Evolutionary conservation across 1,140 invertebrate species (phyloP).

Genomic region (Lethrus apterus): DNA sequence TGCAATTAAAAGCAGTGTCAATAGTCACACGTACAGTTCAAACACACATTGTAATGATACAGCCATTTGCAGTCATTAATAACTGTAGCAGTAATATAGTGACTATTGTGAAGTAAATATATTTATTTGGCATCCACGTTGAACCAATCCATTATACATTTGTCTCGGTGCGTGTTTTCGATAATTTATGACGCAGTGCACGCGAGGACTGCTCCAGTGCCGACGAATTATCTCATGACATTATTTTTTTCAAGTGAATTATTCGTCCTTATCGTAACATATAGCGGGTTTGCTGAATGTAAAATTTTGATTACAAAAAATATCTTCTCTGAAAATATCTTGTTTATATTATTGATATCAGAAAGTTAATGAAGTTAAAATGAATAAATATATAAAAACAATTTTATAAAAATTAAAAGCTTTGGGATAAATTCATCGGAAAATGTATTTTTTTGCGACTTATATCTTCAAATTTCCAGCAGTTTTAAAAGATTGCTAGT

Average conservation of each 20-base stretch:
- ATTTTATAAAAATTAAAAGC: neutral
- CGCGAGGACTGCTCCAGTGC: conserved; percentile 2
- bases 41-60: too few relatives aligned
- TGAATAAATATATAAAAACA: neutral
- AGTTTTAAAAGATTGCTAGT: too few relatives aligned
- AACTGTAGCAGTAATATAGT: conserved; percentile 9
- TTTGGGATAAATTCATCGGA: neutral
- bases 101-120: conserved; percentile 14
- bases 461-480: too few relatives aligned
- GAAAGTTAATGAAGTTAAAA: neutral
- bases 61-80: too few relatives aligned
- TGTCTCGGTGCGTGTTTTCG: conserved; percentile 9
- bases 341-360: conserved; percentile 1
- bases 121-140: conserved; percentile 15
- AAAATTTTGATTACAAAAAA: neutral
- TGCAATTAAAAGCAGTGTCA: conserved; percentile 1
- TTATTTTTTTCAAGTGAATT: conserved; percentile 9
- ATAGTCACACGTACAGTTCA: conserved; percentile 2
- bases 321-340: neutral
- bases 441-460: too few relatives aligned
- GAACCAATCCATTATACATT: conserved; percentile 11
- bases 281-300: neutral
- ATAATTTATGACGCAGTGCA: conserved; percentile 15
- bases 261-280: conserved; percentile 1
- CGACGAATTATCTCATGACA: conserved; percentile 1